Percentiles rank a stretch among this genome's conserved stretches.
These are phyloP conservation scores for Protobothrops flavoviridis DNA, from an alignment of 2,113 vertebrate species.

Conservation along the genomic window DNA sequence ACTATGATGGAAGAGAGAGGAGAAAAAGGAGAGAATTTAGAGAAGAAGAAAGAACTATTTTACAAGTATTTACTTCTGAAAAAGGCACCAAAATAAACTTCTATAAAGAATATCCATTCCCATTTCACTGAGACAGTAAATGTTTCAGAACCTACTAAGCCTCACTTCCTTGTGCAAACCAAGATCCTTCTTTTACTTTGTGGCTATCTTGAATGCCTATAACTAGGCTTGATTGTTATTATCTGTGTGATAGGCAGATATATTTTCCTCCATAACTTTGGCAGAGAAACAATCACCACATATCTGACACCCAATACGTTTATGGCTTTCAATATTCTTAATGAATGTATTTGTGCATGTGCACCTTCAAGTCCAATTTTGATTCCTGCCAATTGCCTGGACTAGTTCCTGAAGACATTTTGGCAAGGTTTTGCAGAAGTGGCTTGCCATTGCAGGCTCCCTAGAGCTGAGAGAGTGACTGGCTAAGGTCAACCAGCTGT, in stretches of 20 bases:
- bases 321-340: no score
- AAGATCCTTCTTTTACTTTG: background rate
- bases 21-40: background rate
- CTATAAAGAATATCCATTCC: background rate
- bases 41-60: background rate
- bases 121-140: background rate
- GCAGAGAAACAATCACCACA: background rate
- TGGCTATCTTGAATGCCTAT: background rate
- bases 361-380: background rate
- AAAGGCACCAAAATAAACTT: background rate
- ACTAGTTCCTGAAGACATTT: background rate
- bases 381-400: background rate
- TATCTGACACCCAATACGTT: background rate
- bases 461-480: background rate
- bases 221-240: background rate
- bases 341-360: background rate
- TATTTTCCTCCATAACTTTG: background rate
- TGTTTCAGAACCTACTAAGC: background rate
- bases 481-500: background rate
- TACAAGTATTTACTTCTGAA: background rate
- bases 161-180: background rate
- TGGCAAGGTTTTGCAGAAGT: background rate
- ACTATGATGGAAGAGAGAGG: background rate
- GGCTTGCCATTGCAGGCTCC: background rate
- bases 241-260: background rate